Percentiles rank a stretch among this genome's conserved stretches.
phyloP scores from a whole-genome alignment of 2,888 invertebrate species.

The Pheosia gnoma region DNA sequence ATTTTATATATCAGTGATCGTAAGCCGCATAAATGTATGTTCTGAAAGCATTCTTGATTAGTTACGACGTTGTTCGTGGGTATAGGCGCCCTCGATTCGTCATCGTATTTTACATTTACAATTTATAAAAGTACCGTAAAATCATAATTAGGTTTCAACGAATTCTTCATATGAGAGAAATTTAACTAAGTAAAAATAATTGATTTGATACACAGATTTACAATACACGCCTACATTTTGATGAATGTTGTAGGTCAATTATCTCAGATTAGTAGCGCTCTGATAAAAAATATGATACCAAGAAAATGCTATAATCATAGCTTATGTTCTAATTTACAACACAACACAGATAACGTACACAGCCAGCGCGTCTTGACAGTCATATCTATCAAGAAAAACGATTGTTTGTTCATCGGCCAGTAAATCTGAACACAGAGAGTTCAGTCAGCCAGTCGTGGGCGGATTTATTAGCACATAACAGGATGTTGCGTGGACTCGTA shows the following conservation, averaged over 20 bases:
- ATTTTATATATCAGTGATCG: constrained; percentile 34
- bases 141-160: constrained; percentile 10
- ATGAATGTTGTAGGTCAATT: no score
- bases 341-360: background rate
- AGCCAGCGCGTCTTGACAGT: background rate
- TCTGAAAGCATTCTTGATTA: background rate
- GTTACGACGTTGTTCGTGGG: background rate
- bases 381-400: constrained; percentile 2
- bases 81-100: background rate
- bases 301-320: no score
- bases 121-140: constrained; percentile 14
- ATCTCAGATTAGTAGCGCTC: no score
- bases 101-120: background rate
- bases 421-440: constrained; percentile 17
- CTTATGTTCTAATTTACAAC: no score
- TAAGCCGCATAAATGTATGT: constrained; percentile 14
- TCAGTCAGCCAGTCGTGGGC: constrained; percentile 33
- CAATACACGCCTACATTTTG: background rate
- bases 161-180: background rate
- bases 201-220: background rate
- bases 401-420: constrained; percentile 4
- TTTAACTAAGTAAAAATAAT: background rate
- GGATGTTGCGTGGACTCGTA: constrained; percentile 63
- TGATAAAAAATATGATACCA: background rate
- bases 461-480: constrained; percentile 57